Conservation (phyloP, 2,797 vertebrate genomes). For the Sebastes glaucus region DNA sequence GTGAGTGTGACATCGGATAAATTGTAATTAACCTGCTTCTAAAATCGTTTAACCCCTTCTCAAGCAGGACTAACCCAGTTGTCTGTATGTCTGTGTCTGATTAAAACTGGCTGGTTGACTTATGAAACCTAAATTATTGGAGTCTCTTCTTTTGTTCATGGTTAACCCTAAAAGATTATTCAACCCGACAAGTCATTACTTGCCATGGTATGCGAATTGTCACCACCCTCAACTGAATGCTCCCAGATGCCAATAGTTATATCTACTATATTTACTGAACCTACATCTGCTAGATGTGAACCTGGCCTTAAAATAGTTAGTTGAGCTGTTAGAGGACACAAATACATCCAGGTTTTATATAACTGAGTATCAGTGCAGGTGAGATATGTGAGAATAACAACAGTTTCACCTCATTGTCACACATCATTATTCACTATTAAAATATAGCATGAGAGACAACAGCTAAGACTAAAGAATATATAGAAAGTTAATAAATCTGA, state of each 20-base stretch:
- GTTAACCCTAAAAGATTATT: background rate
- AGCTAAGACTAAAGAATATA: background rate
- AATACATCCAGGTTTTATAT: background rate
- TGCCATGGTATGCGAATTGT: background rate
- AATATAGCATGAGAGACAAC: background rate
- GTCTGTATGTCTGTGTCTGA: background rate
- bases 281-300: background rate
- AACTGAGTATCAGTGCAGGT: background rate
- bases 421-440: background rate
- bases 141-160: background rate
- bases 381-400: background rate
- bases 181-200: background rate
- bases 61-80: background rate
- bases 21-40: background rate
- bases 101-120: background rate
- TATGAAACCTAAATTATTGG: background rate
- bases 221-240: background rate
- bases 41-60: background rate
- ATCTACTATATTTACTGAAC: background rate
- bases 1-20: background rate
- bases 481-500: background rate
- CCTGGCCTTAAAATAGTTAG: background rate
- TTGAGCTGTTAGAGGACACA: background rate
- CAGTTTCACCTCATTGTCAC: background rate
- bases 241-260: background rate